These are phyloP conservation scores for Plutomurus gul DNA, from an alignment of 1,140 invertebrate genomes.

Conservation along the genomic window DNA sequence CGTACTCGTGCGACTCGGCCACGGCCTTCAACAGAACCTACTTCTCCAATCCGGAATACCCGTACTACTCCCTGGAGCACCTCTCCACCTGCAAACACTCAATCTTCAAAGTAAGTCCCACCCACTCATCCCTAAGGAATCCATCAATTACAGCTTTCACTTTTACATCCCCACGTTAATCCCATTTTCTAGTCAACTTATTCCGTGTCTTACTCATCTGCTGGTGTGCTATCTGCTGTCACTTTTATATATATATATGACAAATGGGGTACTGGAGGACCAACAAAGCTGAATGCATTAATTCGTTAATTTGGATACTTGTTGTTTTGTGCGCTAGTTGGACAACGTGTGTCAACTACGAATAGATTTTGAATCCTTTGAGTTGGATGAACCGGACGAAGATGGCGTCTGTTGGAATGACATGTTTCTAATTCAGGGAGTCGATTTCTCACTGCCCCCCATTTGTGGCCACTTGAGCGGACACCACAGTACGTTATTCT, in stretches of 20 bases:
- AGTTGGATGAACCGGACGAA: slow-evolving; percentile 71
- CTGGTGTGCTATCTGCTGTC: too few relatives aligned
- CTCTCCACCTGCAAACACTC: slow-evolving; percentile 80
- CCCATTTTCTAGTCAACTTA: too few relatives aligned
- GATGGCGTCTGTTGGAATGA: slow-evolving; percentile 80
- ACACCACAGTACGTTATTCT: slow-evolving; percentile 74
- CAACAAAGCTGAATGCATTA: background rate
- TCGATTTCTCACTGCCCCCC: slow-evolving; percentile 70
- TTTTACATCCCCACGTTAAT: too few relatives aligned
- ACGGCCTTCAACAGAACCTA: slow-evolving; percentile 78
- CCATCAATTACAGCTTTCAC: too few relatives aligned
- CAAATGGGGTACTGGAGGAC: too few relatives aligned
- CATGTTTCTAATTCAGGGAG: slow-evolving; percentile 79
- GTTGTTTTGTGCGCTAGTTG: slow-evolving; percentile 9
- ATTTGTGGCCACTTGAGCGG: slow-evolving; percentile 80
- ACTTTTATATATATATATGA: too few relatives aligned
- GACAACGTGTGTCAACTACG: slow-evolving; percentile 58
- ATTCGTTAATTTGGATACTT: background rate
- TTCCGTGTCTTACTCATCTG: too few relatives aligned
- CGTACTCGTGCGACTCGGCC: slow-evolving; percentile 68
- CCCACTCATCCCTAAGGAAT: too few relatives aligned
- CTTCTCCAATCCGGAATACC: slow-evolving; percentile 80
- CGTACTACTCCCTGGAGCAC: slow-evolving; percentile 67
- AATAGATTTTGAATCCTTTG: slow-evolving; percentile 78
- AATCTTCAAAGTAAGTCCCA: slow-evolving; percentile 65